Evolutionary conservation across 2,888 invertebrate species (phyloP).

Genomic region (Selenia dentaria): DNA sequence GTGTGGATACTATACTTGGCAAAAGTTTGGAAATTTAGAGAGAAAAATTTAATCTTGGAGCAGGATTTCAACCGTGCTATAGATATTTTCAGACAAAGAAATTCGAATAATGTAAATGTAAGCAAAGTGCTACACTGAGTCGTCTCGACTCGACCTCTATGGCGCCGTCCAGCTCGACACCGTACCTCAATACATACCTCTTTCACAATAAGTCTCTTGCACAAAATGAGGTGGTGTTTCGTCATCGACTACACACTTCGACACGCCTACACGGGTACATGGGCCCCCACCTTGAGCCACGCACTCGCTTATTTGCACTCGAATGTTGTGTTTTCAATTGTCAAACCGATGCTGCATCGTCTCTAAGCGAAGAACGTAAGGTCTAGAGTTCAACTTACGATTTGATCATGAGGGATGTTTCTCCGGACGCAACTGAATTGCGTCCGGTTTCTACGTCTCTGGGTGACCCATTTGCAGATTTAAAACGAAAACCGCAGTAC

Average conservation of each 20-base stretch:
- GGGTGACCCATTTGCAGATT: slow-evolving; percentile 14
- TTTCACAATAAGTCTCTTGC: slow-evolving; percentile 77
- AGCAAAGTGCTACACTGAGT: slow-evolving; percentile 23
- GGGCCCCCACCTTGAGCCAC: slow-evolving; percentile 50
- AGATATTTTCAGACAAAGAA: too few species aligned
- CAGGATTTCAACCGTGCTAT: too few species aligned
- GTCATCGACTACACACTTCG: slow-evolving; percentile 63
- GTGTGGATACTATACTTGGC: too few species aligned
- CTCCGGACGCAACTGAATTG: slow-evolving; percentile 16
- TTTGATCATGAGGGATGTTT: slow-evolving; percentile 18
- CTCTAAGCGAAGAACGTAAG: slow-evolving; percentile 24
- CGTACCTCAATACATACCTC: slow-evolving; percentile 62
- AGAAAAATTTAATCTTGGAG: too few species aligned
- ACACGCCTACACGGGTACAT: slow-evolving; percentile 61
- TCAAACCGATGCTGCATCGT: slow-evolving; percentile 25
- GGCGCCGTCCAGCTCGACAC: slow-evolving; percentile 28
- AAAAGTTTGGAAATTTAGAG: too few species aligned
- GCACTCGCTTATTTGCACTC: slow-evolving; percentile 47
- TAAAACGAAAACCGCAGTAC: slow-evolving; percentile 13
- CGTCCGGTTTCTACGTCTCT: slow-evolving; percentile 5
- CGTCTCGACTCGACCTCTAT: slow-evolving; percentile 56
- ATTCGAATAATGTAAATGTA: too few species aligned
- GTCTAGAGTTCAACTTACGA: slow-evolving; percentile 23
- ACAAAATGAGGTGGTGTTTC: slow-evolving; percentile 73
- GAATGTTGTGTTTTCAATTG: slow-evolving; percentile 27